Percentiles rank a stretch among this genome's conserved stretches.
Conservation (phyloP, 2,888 invertebrate genomes). For the Diarsia mendica region DNA sequence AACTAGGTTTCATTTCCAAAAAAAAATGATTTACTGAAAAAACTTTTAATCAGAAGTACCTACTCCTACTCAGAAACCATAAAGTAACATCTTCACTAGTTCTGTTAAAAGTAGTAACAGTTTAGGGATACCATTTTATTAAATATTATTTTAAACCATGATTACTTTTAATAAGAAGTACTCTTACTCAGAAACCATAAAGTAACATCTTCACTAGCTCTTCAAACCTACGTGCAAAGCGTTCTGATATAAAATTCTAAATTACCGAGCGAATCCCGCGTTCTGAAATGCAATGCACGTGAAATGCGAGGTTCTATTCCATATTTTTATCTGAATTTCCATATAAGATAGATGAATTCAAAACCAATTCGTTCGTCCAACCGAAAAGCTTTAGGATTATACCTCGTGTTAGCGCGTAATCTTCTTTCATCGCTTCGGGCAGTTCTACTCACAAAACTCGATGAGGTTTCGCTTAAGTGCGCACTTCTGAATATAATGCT, state of each 20-base stretch:
- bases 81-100: too few relatives aligned
- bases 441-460: conserved; percentile 64
- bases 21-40: too few relatives aligned
- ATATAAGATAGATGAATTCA: conserved; percentile 70
- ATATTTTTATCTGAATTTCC: conserved; percentile 59
- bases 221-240: not conserved
- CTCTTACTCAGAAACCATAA: not conserved
- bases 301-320: conserved; percentile 42
- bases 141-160: not conserved
- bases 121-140: not conserved
- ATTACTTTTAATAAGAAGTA: not conserved
- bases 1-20: too few relatives aligned
- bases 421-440: conserved; percentile 68
- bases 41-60: too few relatives aligned
- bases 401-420: conserved; percentile 71
- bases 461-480: conserved; percentile 41
- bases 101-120: not conserved
- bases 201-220: not conserved
- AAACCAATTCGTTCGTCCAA: conserved; percentile 74
- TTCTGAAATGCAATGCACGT: conserved; percentile 29
- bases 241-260: conserved; percentile 21
- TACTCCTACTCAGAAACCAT: too few relatives aligned
- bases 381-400: conserved; percentile 70
- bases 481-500: conserved; percentile 31
- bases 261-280: conserved; percentile 9